Base-by-base conservation (phyloP, 2,888 invertebrate genomes). In the Hypomecis punctinalis region DNA sequence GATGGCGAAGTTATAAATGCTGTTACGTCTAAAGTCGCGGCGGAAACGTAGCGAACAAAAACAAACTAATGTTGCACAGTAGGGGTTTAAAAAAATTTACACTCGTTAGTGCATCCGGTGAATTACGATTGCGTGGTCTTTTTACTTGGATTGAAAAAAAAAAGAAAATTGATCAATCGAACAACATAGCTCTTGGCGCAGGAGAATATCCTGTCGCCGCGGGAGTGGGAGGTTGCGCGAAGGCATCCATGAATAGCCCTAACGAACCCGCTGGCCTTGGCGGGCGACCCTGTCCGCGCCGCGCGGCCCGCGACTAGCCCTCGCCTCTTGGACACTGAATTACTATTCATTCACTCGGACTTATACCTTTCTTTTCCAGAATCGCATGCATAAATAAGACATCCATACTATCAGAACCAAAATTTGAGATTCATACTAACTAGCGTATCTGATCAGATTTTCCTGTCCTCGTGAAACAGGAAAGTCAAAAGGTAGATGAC, bases 71-170 rank as follows among this genome's bases (percentile, higher is more conserved):
- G 81, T 81, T 77, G 81, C 84, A 80, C 72, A 75, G 80, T 76
- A 76, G 79, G 81, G 81, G 76, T 81, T 86, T 82, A 87, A 91
- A 91, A 89, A 89, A 80, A 70, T 78, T 80, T 86, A 85, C 84
- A 90, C 90, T 93, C 92, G 90, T 92, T 92, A 92, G 91, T 84
- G 89, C 91, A 90, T 93, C 91, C 92, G 91, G 90, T 85, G 88
- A 88, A 89, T 88, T 91, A 88, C 90, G 85, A 89, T 86, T 86
- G 88, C 82, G 77, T 79, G 80, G 81, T 77, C 83, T 90, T 91
- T 90, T 91, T 90, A 82, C 85, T 80, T 80, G 78, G 82, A 86
- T 84, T 82, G 78, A 85, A 89, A 88, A 89, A 84, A 86, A 88
- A 88, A 88, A 84, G 84, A 82, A 84, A 78, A 86, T 84, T 79